Base-by-base conservation (phyloP, 2,113 vertebrate genomes). In the Rhinopithecus roxellana region DNA sequence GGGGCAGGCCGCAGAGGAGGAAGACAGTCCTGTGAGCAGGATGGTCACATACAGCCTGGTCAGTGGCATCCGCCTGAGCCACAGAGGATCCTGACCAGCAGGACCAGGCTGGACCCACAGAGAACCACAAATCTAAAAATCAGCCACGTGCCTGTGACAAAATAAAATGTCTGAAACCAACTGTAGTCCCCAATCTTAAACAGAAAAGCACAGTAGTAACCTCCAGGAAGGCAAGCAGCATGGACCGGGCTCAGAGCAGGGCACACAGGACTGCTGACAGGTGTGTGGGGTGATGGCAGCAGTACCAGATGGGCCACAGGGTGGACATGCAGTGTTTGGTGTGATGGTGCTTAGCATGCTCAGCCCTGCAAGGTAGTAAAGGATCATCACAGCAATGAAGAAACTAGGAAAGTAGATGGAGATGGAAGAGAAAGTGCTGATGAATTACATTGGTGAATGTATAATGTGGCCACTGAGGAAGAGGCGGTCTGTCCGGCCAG, bases 301-400 rank as follows among this genome's bases (percentile, higher is more conserved):
- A n/a, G 30, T 90, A 64, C 95, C 96, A 97, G 35, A 88, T 59
- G 17, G 90, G 94, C n/a, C 72, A 94, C 48, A 95, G 38, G n/a
- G 78, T 40, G 0, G 57, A 77, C 6, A 97, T 4, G 43, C 78
- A 93, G 90, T 77, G 55, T 89, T 94, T 83, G 0, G 38, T 32
- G 84, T 97, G 3, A 97, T 74, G 79, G 69, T n/a, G 0, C 85
- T 94, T 80, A 97, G 95, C 22, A 98, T 35, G 55, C 64, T 64
- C 70, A 96, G 82, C 11, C 83, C 48, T 2, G 23, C 6, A 4
- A 85, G 22, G 14, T 94, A 94, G 43, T 72, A 8, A 7, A 78
- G 64, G 75, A 17, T 45, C 3, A 17, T 43, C 9, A 67, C n/a
- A 0, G 32, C 27, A 27, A 8, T 43, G 7, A 79, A 86, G 52